phyloP scores from a whole-genome alignment of 2,113 vertebrate species.

The Alouatta palliata region DNA sequence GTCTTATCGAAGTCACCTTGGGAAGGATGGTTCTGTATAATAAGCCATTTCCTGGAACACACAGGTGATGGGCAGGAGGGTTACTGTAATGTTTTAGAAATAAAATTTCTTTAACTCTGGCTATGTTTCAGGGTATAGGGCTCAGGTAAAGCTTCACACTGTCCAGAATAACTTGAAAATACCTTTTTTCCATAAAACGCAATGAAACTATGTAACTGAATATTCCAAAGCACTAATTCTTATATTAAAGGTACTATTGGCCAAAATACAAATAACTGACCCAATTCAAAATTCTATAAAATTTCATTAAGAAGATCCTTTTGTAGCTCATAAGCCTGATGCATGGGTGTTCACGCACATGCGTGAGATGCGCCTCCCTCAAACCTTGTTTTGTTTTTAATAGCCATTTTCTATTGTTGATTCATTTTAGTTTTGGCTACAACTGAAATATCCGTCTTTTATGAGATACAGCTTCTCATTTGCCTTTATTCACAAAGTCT shows the following conservation, averaged over 20 bases:
- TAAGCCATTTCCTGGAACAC: neutral
- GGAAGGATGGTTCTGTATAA: neutral
- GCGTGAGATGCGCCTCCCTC: too few relatives aligned
- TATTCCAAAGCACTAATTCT: neutral
- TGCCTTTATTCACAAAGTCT: neutral
- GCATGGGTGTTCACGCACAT: too few relatives aligned
- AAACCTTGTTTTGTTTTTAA: neutral
- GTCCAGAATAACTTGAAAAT: neutral
- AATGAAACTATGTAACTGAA: neutral
- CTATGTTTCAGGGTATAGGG: neutral
- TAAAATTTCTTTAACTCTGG: neutral
- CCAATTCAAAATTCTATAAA: neutral
- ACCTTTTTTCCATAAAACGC: neutral
- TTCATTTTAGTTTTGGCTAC: neutral
- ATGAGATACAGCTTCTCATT: neutral
- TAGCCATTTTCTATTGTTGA: neutral
- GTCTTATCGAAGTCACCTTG: neutral
- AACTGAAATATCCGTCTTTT: neutral
- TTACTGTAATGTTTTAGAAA: neutral
- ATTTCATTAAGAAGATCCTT: neutral
- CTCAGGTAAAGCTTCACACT: neutral
- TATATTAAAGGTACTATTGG: neutral
- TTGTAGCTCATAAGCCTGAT: too few relatives aligned
- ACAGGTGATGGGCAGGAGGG: neutral
- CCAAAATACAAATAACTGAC: neutral